Evolutionary conservation across 1,140 invertebrate genomes (phyloP).

Genomic region (Formica selysi): DNA sequence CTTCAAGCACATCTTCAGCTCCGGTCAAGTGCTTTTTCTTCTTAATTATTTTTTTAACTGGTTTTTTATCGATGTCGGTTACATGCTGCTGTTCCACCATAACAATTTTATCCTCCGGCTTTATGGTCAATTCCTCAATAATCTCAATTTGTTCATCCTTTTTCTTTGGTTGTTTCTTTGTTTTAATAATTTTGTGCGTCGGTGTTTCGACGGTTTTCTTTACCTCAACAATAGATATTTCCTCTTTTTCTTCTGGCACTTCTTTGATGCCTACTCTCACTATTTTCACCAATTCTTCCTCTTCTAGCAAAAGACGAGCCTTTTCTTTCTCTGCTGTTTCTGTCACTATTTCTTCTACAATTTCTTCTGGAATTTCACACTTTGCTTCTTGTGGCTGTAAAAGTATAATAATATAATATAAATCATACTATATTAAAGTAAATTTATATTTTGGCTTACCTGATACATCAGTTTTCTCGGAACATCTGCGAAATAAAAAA

Average conservation of each 20-base stretch:
- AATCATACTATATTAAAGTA: background rate
- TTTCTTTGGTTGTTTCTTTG: constrained; percentile 75
- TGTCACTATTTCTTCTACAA: constrained; percentile 56
- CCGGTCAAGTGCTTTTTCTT: constrained; percentile 73
- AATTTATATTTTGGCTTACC: constrained; percentile 63
- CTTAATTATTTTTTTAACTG: constrained; percentile 70
- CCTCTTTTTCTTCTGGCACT: constrained; percentile 67
- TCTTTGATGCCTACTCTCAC: constrained; percentile 78
- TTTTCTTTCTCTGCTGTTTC: constrained; percentile 73
- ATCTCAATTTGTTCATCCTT: constrained; percentile 65
- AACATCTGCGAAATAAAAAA: constrained; percentile 72
- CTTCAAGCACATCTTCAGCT: constrained; percentile 73
- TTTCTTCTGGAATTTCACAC: constrained; percentile 74
- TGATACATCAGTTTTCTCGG: constrained; percentile 67
- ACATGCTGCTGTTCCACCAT: background rate
- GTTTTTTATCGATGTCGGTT: constrained; percentile 48
- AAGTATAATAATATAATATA: background rate
- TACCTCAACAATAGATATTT: constrained; percentile 71
- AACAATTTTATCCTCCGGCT: constrained; percentile 49
- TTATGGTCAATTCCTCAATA: constrained; percentile 66
- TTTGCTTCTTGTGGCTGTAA: constrained; percentile 63
- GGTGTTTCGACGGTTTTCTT: constrained; percentile 75
- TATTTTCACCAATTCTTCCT: constrained; percentile 75
- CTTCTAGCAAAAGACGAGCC: constrained; percentile 70
- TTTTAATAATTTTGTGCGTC: constrained; percentile 76